Evolutionary conservation across 2,888 invertebrate species (phyloP), one percentile per base, ranked within the genome.

Genomic region (Bellardia bayeri): DNA sequence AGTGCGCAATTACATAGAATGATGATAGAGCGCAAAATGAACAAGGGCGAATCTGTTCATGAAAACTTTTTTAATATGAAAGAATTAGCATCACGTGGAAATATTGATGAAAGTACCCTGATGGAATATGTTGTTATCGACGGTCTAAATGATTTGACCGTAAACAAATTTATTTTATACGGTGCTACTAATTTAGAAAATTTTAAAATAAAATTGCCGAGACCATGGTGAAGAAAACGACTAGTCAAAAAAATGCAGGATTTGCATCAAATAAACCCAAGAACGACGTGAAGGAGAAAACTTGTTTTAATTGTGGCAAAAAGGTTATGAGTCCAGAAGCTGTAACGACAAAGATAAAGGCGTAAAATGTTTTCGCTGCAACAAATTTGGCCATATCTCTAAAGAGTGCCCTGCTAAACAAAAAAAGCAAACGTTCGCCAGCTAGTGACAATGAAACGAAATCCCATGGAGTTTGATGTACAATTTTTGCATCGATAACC

Each of bases 11-110:
- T 89, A n/a, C 89, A 89, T 40, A 72, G 63, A 64, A 82, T 76
- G 45, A 14, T 89, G n/a, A 85, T 88, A 37, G 66, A 86, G 14
- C 80, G 91, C 23, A 92, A 90, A 74, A 93, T 91, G 89, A 88
- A 90, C 16, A 88, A 80, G 30, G 89, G 91, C 13, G 69, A 79
- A 69, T 40, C 71, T 9, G 23, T 68, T n/a, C 71, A 71, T 14
- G 40, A 71, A 37, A 64, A 80, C 51, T 80, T 66, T 71, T 80
- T 71, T 40, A 56, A 30, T 37, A 68, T 58, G 68, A 58, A 68
- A 9, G 30, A 79, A 13, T 51, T 58, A n/a, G 69, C 69, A 5
- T 58, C 69, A 9, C 68, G 79, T 1, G 69, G 79, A 16, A 37
- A 63, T 63, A 63, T 71, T 42, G 71, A 71, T 30, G 78, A 58